phyloP scores from a whole-genome alignment of 1,140 invertebrate species.

The Aricia agestis region DNA sequence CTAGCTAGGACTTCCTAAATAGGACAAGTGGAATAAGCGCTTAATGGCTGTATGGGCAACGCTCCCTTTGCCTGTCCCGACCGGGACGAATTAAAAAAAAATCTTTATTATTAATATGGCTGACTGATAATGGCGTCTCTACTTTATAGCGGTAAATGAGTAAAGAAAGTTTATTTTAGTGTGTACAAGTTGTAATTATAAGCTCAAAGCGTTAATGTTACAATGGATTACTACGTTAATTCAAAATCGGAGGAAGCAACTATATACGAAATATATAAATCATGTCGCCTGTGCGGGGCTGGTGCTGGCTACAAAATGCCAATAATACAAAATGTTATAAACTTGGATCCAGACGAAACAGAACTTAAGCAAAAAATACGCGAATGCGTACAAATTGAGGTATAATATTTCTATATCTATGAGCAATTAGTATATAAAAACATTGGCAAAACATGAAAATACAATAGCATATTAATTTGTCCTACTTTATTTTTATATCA shows the following conservation, averaged over 20 bases:
- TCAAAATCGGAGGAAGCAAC: conserved; percentile 50
- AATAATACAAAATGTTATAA: conserved; percentile 62
- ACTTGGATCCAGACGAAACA: conserved; percentile 44
- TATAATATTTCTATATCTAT: conserved; percentile 29
- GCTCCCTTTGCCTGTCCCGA: no score
- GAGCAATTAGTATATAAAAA: no score
- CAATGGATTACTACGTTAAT: conserved; percentile 58
- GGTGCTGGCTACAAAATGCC: conserved; percentile 75
- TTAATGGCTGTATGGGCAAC: no score
- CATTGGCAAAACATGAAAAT: no score
- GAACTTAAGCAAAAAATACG: conserved; percentile 65
- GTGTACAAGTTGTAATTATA: neutral
- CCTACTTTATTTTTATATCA: no score
- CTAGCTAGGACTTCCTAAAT: no score
- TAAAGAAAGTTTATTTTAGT: conserved; percentile 3
- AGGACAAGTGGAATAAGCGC: no score
- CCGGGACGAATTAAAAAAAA: no score
- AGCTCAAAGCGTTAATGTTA: conserved; percentile 25
- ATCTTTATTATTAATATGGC: no score
- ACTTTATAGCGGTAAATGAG: conserved; percentile 28
- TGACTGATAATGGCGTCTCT: conserved; percentile 28
- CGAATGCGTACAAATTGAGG: conserved; percentile 71
- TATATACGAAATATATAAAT: conserved; percentile 68
- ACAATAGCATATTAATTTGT: no score
- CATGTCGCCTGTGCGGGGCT: conserved; percentile 68